Evolutionary conservation across 2,113 vertebrate species (phyloP).

Genomic region (Chelonoidis abingdonii): DNA sequence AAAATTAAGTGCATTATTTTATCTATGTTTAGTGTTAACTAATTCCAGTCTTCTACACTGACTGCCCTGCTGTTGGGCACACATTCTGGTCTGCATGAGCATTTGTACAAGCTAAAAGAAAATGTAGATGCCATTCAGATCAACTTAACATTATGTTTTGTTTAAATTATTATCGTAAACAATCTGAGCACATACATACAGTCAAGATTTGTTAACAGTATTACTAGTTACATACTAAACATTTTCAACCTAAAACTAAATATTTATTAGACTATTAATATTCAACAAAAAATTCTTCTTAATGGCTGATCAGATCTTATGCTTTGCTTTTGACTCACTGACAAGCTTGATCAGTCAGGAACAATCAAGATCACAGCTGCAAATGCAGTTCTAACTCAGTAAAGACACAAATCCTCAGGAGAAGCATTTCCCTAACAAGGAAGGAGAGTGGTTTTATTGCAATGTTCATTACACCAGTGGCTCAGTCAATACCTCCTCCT

Average conservation of each 20-base stretch:
- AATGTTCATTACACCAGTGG: neutral
- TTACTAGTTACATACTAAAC: rapidly evolving
- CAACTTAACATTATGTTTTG: neutral
- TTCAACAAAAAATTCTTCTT: neutral
- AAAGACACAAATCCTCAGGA: neutral
- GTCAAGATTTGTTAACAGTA: too few species aligned
- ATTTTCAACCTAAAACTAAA: neutral
- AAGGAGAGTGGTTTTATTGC: neutral
- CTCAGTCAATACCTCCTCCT: constrained; percentile 41
- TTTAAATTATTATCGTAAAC: neutral
- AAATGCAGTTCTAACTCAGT: neutral
- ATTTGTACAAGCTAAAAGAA: neutral
- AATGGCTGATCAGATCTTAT: neutral
- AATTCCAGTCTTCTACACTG: neutral
- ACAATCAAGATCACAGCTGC: constrained; percentile 23
- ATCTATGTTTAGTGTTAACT: neutral
- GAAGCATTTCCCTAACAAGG: neutral
- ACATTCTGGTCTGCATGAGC: neutral
- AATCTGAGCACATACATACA: neutral
- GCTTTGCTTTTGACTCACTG: neutral
- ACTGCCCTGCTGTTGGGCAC: neutral
- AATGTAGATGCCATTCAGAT: neutral
- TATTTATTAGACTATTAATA: neutral
- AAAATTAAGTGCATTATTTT: neutral
- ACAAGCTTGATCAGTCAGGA: neutral